phyloP scores from a whole-genome alignment of 1,140 invertebrate genomes.

The Dendroctonus ponderosae region DNA sequence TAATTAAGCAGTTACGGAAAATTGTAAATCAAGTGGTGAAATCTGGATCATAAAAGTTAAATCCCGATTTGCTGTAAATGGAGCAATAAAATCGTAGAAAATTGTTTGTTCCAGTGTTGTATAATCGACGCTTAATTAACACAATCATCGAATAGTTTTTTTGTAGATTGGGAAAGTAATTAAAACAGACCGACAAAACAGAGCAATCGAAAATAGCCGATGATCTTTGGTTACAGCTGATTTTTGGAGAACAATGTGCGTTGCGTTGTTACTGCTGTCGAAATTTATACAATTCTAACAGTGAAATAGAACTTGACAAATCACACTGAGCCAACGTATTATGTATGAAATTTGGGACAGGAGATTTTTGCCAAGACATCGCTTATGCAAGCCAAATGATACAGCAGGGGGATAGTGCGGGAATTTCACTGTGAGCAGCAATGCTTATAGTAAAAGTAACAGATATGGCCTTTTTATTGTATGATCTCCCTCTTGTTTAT shows the following conservation, averaged over 20 bases:
- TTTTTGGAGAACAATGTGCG: slow-evolving; percentile 7
- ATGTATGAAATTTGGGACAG: slow-evolving; percentile 3
- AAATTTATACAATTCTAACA: no score
- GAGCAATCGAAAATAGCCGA: slow-evolving; percentile 6
- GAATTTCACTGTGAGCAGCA: background rate
- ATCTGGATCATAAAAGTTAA: background rate
- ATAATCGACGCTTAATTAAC: slow-evolving; percentile 1
- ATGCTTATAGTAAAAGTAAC: background rate
- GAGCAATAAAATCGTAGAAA: no score
- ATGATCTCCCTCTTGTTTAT: slow-evolving; percentile 17
- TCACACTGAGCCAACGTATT: no score
- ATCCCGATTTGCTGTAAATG: background rate
- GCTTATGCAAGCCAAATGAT: background rate
- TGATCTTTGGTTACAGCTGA: slow-evolving; percentile 10
- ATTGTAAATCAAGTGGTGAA: no score
- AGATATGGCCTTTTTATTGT: slow-evolving; percentile 4
- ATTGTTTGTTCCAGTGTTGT: background rate
- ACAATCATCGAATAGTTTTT: slow-evolving; percentile 5
- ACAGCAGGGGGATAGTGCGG: background rate
- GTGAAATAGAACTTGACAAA: no score
- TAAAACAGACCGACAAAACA: slow-evolving; percentile 1
- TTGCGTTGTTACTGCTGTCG: background rate
- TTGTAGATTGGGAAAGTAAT: slow-evolving; percentile 8
- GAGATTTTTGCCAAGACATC: background rate
- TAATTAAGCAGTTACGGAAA: no score